phyloP scores from a whole-genome alignment of 1,140 invertebrate species.

The Antheraea mylitta region DNA sequence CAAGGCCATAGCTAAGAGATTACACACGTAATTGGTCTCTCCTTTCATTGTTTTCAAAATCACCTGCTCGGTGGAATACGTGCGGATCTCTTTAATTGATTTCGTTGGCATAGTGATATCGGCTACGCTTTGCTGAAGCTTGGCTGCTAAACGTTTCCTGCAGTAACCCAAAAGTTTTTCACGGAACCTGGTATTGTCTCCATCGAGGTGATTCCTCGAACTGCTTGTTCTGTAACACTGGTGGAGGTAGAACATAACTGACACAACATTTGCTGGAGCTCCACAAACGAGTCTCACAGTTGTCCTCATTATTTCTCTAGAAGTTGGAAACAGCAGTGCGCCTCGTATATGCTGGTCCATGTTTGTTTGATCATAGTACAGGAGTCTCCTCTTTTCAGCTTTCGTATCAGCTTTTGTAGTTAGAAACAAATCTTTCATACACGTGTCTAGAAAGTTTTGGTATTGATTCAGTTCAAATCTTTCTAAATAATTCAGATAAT shows the following conservation, averaged over 20 bases:
- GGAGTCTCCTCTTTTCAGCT: conserved; percentile 37
- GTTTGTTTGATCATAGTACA: conserved; percentile 60
- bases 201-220: conserved; percentile 54
- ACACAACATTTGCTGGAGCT: conserved; percentile 45
- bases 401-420: conserved; percentile 26
- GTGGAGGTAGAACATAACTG: conserved; percentile 65
- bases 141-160: conserved; percentile 47
- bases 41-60: conserved; percentile 60
- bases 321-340: conserved; percentile 49
- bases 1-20: conserved; percentile 61
- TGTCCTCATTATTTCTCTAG: conserved; percentile 63
- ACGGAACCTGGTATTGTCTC: conserved; percentile 55
- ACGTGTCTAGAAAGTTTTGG: conserved; percentile 49
- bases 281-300: conserved; percentile 60
- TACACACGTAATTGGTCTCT: conserved; percentile 62
- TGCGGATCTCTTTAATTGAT: conserved; percentile 58
- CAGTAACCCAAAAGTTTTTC: conserved; percentile 65
- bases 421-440: conserved; percentile 56
- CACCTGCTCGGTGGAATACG: conserved; percentile 52
- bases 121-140: conserved; percentile 53
- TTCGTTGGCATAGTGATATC: conserved; percentile 50
- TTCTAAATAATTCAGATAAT: conserved; percentile 54
- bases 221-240: conserved; percentile 61
- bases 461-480: conserved; percentile 67
- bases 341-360: conserved; percentile 64